phyloP scores from a whole-genome alignment of 2,888 invertebrate genomes.

The Doris montereyensis region DNA sequence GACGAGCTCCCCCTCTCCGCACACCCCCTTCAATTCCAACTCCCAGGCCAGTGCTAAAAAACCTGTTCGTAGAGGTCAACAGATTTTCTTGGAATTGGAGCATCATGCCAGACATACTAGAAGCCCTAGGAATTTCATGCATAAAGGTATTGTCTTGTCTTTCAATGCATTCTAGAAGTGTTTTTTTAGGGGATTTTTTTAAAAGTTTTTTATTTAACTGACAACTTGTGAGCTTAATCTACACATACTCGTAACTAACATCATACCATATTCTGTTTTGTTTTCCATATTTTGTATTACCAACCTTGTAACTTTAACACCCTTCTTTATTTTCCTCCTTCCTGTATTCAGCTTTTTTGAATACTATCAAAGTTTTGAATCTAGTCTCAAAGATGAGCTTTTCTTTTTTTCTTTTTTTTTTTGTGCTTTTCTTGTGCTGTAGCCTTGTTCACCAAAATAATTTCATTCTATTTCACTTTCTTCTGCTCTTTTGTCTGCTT shows the following conservation, averaged over 20 bases:
- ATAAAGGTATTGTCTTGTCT: too few relatives aligned
- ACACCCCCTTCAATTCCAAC: constrained; percentile 68
- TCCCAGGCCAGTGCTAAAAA: constrained; percentile 47
- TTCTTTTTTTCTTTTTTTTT: too few relatives aligned
- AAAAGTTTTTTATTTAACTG: constrained; percentile 17
- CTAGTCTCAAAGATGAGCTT: too few relatives aligned
- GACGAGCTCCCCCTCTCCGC: constrained; percentile 55
- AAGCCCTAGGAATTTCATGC: constrained; percentile 64
- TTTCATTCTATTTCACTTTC: too few relatives aligned
- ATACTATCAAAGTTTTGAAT: too few relatives aligned
- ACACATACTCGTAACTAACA: background rate
- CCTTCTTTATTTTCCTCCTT: background rate
- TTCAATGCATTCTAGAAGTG: too few relatives aligned
- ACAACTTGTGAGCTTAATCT: background rate
- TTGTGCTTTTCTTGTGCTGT: too few relatives aligned
- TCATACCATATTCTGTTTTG: background rate
- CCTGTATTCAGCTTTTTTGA: too few relatives aligned
- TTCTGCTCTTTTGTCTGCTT: too few relatives aligned
- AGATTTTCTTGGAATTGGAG: constrained; percentile 57
- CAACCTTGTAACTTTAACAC: background rate
- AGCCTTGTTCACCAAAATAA: too few relatives aligned
- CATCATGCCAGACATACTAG: constrained; percentile 61
- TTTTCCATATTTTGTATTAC: background rate
- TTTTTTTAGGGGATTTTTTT: too few relatives aligned
- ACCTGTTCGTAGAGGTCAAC: constrained; percentile 42